Evolutionary conservation across 2,797 vertebrate genomes (phyloP).

Genomic region (Sebastes flavidus): DNA sequence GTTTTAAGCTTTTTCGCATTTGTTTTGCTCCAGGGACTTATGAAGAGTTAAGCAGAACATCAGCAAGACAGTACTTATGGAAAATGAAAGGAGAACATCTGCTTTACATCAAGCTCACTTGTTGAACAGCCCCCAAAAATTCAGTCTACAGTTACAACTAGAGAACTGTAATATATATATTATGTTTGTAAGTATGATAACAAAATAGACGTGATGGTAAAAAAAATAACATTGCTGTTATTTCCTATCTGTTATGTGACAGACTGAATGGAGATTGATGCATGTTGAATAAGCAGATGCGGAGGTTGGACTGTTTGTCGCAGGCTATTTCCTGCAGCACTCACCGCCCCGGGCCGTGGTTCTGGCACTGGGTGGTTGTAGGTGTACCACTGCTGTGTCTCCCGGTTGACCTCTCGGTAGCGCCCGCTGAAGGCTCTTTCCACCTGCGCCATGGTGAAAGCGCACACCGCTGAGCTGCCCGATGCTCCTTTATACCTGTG

Average conservation of each 20-base stretch:
- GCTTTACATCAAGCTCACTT: constrained; percentile 4
- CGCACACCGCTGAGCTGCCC: constrained; percentile 89
- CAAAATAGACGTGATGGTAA: neutral
- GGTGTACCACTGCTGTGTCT: constrained; percentile 95
- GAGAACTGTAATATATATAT: neutral
- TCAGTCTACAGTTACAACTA: neutral
- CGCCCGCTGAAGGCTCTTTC: constrained; percentile 87
- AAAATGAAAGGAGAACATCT: neutral
- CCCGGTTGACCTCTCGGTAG: constrained; percentile 92
- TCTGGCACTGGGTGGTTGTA: constrained; percentile 87
- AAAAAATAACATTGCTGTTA: neutral
- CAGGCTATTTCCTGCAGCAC: constrained; percentile 24
- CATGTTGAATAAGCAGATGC: neutral
- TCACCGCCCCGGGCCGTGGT: constrained; percentile 89
- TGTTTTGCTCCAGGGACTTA: neutral
- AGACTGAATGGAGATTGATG: neutral
- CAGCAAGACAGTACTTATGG: neutral
- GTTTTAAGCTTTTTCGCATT: neutral
- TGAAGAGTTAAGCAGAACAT: neutral
- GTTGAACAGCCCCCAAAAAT: neutral
- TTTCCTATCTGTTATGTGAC: neutral
- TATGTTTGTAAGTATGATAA: neutral
- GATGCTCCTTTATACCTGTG: constrained; percentile 85
- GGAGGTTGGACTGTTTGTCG: neutral
- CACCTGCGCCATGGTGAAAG: constrained; percentile 90